Conservation (phyloP, 2,113 vertebrate species). For the Tetraodon nigroviridis region DNA sequence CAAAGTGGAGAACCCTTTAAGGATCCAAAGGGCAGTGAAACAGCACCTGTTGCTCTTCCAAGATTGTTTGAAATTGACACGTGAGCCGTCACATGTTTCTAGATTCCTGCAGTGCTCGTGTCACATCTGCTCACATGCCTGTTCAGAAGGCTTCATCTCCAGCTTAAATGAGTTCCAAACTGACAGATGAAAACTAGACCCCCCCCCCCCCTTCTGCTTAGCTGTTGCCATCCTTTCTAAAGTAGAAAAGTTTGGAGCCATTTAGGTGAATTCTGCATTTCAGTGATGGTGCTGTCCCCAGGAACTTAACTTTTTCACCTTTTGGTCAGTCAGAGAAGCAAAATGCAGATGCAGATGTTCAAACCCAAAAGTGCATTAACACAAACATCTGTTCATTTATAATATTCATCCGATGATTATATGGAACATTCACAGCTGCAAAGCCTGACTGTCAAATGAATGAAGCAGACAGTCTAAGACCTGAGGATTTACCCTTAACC, state of each 20-base stretch:
- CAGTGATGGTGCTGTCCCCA: too few relatives aligned
- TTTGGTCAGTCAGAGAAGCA: too few relatives aligned
- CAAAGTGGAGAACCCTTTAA: conserved; percentile 35
- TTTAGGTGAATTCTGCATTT: too few relatives aligned
- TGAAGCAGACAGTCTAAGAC: too few relatives aligned
- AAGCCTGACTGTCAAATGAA: too few relatives aligned
- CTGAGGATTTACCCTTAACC: too few relatives aligned
- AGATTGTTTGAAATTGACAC: conserved; percentile 77
- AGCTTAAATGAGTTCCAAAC: conserved; percentile 37
- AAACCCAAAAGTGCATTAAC: too few relatives aligned
- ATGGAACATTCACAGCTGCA: too few relatives aligned
- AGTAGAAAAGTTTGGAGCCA: conserved; percentile 6
- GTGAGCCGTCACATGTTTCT: conserved; percentile 86
- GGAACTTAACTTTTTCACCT: too few relatives aligned
- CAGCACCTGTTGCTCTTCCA: conserved; percentile 81
- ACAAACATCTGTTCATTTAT: too few relatives aligned
- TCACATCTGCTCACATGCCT: conserved; percentile 87
- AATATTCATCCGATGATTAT: too few relatives aligned
- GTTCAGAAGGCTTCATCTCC: conserved; percentile 68
- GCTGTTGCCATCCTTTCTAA: conserved; percentile 58
- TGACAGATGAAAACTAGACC: conserved; percentile 72
- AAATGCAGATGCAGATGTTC: too few relatives aligned
- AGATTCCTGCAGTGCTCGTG: conserved; percentile 84
- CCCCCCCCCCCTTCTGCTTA: conserved; percentile 61
- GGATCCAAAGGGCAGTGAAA: conserved; percentile 47